Percentiles rank a stretch among this genome's conserved stretches.
These are phyloP conservation scores for Phasianus colchicus DNA, from an alignment of 2,113 vertebrate genomes.

Conservation along the genomic window DNA sequence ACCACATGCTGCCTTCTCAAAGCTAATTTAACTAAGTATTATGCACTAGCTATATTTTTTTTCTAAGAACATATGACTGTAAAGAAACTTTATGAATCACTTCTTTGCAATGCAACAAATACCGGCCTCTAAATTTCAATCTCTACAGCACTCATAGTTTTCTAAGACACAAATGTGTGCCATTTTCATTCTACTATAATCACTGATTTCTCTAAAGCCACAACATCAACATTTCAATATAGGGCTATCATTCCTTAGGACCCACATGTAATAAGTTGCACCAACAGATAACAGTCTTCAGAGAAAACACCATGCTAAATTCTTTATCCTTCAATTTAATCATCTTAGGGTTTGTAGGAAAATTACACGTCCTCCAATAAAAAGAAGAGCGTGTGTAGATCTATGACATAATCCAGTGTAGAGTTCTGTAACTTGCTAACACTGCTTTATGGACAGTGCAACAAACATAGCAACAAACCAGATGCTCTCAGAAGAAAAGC, in stretches of 20 bases:
- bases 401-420: not conserved
- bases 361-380: not conserved
- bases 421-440: not conserved
- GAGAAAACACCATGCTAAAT: not conserved
- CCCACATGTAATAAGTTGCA: not conserved
- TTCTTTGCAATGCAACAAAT: not conserved
- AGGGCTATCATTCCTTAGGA: not conserved
- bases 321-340: not conserved
- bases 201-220: not conserved
- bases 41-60: not conserved
- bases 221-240: not conserved
- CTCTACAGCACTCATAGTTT: not conserved
- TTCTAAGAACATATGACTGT: not conserved
- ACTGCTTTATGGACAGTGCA: not conserved
- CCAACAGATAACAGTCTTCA: not conserved
- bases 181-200: not conserved
- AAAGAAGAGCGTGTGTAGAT: not conserved
- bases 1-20: not conserved
- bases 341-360: not conserved
- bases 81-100: not conserved
- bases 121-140: not conserved
- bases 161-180: not conserved
- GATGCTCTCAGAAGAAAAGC: not conserved
- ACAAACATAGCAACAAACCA: not conserved
- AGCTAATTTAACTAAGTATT: not conserved